Evolutionary conservation across 2,797 vertebrate species (phyloP), one percentile per base, ranked within the genome.

Genomic region (Tarsius wallacei): DNA sequence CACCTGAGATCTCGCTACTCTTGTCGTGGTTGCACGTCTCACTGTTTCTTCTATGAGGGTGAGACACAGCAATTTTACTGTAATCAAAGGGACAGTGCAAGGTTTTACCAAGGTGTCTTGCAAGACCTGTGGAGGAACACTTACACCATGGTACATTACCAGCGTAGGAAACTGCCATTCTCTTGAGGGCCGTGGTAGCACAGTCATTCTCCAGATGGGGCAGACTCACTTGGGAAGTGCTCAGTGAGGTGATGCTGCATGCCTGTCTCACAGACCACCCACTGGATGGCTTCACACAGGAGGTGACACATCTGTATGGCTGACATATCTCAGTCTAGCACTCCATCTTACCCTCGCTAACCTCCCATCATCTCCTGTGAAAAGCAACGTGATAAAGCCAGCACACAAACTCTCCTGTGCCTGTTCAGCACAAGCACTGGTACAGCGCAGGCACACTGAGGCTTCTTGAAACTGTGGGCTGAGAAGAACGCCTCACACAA

Each of bases 11-110:
- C 74, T 55, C 64, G 17, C 4, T 14, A 59, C 21, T 80, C 91
- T 68, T 74, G 22, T 95, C 49, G 16, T 22, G 3, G 8, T 31
- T 93, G 90, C 15, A 28, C 33, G 8, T 47, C 87, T 92, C 49
- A 28, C 11, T 83, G 55, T 53, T 88, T 70, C 77, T 64, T 49
- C 55, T 66, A 63, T 24, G 7, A 59, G 0, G 42, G 55, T 36
- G 87, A 98, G 90, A 87, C n/a, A 77, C 89, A 90, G 22, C 68
- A 49, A 71, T 96, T 96, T 96, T 95, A 81, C 15, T 85, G 28
- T 85, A 78, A 33, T 49, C 82, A 91, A 77, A 71, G 82, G 64
- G 73, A 89, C 88, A 90, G 68, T 94, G 63, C 0, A 36, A 93
- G 84, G 96, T 96, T 51, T 77, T 95, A 89, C 93, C 59, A 49